Evolutionary conservation across 1,140 invertebrate genomes (phyloP).

Genomic region (Pemphigus obesinymphae): DNA sequence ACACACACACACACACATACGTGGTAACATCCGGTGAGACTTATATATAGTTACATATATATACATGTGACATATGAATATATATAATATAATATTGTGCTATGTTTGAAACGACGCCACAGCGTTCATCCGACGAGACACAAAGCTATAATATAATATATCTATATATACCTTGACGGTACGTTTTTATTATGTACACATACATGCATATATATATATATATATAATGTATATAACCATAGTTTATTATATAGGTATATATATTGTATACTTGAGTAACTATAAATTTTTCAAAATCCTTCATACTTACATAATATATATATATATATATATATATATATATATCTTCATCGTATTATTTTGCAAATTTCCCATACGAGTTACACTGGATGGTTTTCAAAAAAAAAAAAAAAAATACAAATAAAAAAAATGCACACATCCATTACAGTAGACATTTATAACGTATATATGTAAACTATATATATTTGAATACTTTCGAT

Average conservation of each 20-base stretch:
- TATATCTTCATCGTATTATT: too few relatives aligned
- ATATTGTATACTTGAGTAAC: neutral
- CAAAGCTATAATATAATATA: neutral
- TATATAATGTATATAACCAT: too few relatives aligned
- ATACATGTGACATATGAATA: too few relatives aligned
- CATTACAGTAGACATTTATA: too few relatives aligned
- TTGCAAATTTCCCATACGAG: too few relatives aligned
- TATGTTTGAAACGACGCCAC: conserved; percentile 24
- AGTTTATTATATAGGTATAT: too few relatives aligned
- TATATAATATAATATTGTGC: too few relatives aligned
- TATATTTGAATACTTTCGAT: too few relatives aligned
- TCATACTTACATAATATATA: neutral
- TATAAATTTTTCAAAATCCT: neutral
- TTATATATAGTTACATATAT: neutral
- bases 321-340: neutral
- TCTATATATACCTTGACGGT: neutral
- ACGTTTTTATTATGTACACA: neutral
- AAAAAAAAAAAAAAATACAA: too few relatives aligned
- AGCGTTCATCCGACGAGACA: neutral
- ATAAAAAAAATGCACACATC: too few relatives aligned
- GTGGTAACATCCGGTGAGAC: conserved; percentile 26
- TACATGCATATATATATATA: neutral
- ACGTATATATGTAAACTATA: too few relatives aligned
- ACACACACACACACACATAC: neutral
- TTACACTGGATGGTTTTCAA: too few relatives aligned